Base-by-base conservation (phyloP, 2,888 invertebrate species). In the Sycophila texana region DNA sequence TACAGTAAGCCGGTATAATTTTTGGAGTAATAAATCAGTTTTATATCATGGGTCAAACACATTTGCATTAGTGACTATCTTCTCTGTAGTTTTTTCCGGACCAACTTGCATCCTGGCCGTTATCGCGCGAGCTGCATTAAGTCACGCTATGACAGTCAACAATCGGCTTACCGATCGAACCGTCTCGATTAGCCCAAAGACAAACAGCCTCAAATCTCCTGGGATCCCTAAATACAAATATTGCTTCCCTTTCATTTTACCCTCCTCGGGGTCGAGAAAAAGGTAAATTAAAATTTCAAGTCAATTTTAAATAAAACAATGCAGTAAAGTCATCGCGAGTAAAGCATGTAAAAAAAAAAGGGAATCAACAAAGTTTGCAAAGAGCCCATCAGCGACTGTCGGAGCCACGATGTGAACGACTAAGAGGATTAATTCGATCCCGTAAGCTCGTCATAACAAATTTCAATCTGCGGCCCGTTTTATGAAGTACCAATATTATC, bases 81-180 rank as follows among this genome's bases (percentile, higher is more conserved):
- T 7, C 30, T 4, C 5, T 4, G 30, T 4, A 30, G 30, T 7
- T 39, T 39, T 39, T 39, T 39, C 39, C 7, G 10, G 10, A 39
- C 39, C 39, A 7, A 39, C 63, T 71, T 65, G 18, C 51, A 12
- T 16, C 51, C n/a, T 10, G 7, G 51, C 18, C 67, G 60, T 71
- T 77, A 72, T 77, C 72, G 72, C 39, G 18, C 30, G 20, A 7
- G 57, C 58, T 66, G 66, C 72, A 77, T 77, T 77, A 77, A 77
- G 72, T 72, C 51, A 13, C 30, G 77, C 72, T 72, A 66, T 77
- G 77, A 77, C 65, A 72, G 71, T 77, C 77, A 77, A 77, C 77
- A 77, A 77, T 72, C 77, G 77, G 77, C 77, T 77, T 77, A 77
- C 77, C 66, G 77, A 72, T 77, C 66, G 39, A 39, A 47, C 63